Conservation (phyloP, 2,888 invertebrate genomes). For the Syrista parreyssii region DNA sequence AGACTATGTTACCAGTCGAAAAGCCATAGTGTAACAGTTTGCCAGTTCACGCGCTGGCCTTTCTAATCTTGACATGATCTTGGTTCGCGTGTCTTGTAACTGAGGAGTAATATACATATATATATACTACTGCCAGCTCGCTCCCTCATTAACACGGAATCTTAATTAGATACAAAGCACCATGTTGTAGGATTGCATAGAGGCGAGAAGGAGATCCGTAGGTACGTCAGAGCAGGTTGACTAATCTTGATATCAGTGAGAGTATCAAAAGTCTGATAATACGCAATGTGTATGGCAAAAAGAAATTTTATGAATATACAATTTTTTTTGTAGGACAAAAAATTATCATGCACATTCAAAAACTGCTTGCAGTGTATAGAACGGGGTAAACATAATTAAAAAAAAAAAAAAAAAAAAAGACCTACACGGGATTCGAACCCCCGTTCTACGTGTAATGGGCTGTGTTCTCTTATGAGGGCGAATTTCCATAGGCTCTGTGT, state of each 20-base stretch:
- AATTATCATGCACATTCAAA: background rate
- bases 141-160: slow-evolving; percentile 46
- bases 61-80: background rate
- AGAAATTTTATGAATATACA: background rate
- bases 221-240: background rate
- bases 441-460: background rate
- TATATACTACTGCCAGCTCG: background rate
- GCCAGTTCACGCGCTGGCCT: background rate
- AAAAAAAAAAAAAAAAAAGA: background rate
- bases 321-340: background rate
- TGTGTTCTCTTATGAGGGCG: background rate
- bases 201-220: background rate
- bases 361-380: too few species aligned
- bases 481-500: background rate
- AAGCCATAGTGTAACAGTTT: background rate
- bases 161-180: slow-evolving; percentile 48
- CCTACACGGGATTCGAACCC: background rate
- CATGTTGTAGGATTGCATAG: background rate
- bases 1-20: background rate
- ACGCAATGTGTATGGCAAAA: background rate
- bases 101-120: background rate
- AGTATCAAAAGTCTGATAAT: background rate
- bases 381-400: too few species aligned
- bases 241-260: background rate
- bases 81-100: slow-evolving; percentile 4